Conservation (phyloP, 2,888 invertebrate species). For the Hydropsyche betteni region DNA sequence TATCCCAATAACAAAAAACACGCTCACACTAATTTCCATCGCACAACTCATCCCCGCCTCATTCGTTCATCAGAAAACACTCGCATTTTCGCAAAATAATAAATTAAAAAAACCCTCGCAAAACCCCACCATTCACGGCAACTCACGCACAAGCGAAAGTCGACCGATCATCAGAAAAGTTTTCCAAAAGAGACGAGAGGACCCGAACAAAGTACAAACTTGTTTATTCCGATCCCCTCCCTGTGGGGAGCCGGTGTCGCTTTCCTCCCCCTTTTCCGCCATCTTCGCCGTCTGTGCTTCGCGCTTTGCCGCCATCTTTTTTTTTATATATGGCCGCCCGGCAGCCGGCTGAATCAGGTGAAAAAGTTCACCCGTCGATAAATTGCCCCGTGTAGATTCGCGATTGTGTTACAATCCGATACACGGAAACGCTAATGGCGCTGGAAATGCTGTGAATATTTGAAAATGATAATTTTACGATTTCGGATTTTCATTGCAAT, state of each 20-base stretch:
- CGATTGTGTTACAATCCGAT: neutral
- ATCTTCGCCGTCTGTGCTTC: neutral
- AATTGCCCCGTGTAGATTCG: neutral
- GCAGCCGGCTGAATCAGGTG: neutral
- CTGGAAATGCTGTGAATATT: neutral
- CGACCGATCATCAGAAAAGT: constrained; percentile 39
- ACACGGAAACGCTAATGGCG: neutral
- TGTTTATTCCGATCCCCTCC: constrained; percentile 34
- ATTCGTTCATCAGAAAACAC: no score
- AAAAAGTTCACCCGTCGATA: neutral
- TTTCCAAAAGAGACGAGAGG: constrained; percentile 16
- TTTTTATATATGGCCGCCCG: no score
- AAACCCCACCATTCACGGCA: no score
- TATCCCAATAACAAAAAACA: no score
- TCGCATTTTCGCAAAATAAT: no score
- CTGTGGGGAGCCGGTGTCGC: neutral
- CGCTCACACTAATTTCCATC: no score
- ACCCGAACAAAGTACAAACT: constrained; percentile 30
- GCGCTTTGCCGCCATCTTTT: neutral
- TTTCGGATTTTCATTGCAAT: no score
- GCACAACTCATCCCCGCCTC: no score
- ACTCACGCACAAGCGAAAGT: neutral
- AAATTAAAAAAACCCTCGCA: no score
- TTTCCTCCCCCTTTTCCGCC: no score
- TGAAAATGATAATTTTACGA: no score